These are phyloP conservation scores for Silurus aristotelis DNA, from an alignment of 2,797 vertebrate species.

Conservation along the genomic window DNA sequence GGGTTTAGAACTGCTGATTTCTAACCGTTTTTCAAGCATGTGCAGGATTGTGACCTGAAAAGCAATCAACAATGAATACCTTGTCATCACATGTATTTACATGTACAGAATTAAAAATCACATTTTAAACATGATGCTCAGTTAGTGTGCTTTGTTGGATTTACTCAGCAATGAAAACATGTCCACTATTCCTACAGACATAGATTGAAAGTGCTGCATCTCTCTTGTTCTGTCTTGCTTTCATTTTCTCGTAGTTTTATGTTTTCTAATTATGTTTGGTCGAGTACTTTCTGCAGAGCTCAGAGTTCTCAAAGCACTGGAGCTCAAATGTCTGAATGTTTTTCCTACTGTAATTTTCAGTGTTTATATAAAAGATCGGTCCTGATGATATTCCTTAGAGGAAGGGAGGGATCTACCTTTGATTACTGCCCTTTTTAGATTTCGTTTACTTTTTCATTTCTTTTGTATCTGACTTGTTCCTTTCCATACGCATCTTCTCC, in stretches of 20 bases:
- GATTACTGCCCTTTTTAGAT: not conserved
- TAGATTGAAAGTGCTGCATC: not conserved
- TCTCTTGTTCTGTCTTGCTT: not conserved
- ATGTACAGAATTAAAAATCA: conserved; percentile 78
- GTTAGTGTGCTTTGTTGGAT: conserved; percentile 62
- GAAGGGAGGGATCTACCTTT: conserved; percentile 72
- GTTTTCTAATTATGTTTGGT: not conserved
- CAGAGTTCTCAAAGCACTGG: not conserved
- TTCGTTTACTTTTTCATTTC: not conserved
- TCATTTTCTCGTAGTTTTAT: not conserved
- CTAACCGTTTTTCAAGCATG: conserved; percentile 47
- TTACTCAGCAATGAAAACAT: not conserved
- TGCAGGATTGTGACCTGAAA: conserved; percentile 54
- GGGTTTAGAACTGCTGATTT: conserved; percentile 47
- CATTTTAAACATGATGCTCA: conserved; percentile 69
- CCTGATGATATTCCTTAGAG: conserved; percentile 51
- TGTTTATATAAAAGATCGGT: conserved; percentile 32
- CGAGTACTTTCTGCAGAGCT: not conserved
- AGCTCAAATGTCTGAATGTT: not conserved
- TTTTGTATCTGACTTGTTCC: not conserved
- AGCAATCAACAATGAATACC: conserved; percentile 57
- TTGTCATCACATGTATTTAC: conserved; percentile 75
- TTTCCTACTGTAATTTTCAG: conserved; percentile 16
- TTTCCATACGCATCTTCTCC: not conserved
- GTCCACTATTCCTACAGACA: conserved; percentile 46